Base-by-base conservation (phyloP, 2,888 invertebrate species). In the Drosophila ezoana region DNA sequence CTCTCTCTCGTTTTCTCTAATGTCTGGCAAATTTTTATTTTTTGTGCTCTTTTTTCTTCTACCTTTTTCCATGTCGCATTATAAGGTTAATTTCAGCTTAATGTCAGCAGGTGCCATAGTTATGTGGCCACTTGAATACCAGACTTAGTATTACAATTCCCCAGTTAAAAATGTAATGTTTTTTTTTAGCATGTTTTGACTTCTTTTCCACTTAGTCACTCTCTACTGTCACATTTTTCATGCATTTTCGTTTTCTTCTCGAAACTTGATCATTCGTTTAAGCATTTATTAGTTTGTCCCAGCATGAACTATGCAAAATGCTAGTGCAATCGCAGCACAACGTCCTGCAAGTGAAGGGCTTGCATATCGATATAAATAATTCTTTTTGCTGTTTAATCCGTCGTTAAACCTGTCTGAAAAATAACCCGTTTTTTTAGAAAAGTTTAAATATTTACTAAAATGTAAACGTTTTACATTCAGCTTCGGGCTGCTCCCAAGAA, bases 21-120 rank as follows among this genome's bases (percentile, higher is more conserved):
- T 49, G 37, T 37, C 35, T 57, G 20, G 60, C 60, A 60, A 45
- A 59, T 72, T 52, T 52, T 53, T 35, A 70, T 76, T 57, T 35
- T 44, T 68, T 49, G 8, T 48, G 51, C 23, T 35, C 35, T 13
- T 49, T 54, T 58, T 62, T 44, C 28, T 47, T 16, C 48, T 54
- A 53, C 28, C 28, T 28, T 28, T 28, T 54, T 58, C 56, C 40
- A 54, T 61, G 59, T 68, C 66, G 60, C 76, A 59, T 68, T 73
- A 69, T 74, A 81, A 74, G 70, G 63, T 79, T 79, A 81, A 74
- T 86, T 81, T 79, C 67, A 68, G 62, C 79, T 80, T 71, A 71
- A 76, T 73, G 79, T 72, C 83, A 75, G 53, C 57, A 58, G 59
- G 64, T 71, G 75, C 61, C 63, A 65, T 56, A 68, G 75, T 77